Base-by-base conservation (phyloP, 2,797 vertebrate species). In the Sebastes steindachneri region DNA sequence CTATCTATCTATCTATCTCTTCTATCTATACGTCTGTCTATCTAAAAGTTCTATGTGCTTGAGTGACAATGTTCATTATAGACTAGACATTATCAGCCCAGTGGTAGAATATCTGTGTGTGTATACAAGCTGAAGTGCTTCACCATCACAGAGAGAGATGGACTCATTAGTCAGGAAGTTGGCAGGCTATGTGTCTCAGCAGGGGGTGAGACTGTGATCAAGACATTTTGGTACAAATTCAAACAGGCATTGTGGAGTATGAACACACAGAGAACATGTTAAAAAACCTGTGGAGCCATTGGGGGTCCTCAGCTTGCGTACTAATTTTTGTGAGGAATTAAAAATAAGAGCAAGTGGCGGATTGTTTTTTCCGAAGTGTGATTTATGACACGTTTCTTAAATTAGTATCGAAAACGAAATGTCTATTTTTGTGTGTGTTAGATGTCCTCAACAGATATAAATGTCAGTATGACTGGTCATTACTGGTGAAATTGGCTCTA, bases 121-220 rank as follows among this genome's bases (percentile, higher is more conserved):
- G 25, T 55, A 7, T 10, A 51, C 11, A 17, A n/a, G 23, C 14
- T 28, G 2, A 71, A 64, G 31, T 53, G 51, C 28, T 57, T 68
- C 25, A 62, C 45, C 45, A 21, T 78, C 65, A 19, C 37, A 48
- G 45, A 48, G 25, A 48, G 45, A 48, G 29, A 25, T 65, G 60
- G 35, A 76, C 48, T 82, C 41, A 83, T 60, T 55, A 63, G 41
- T 4, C 29, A 29, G 53, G 31, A 86, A 71, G 73, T 85, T 82
- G 37, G 23, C 73, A 77, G 45, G 59, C 19, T 54, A 0, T 14
- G 21, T 72, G 21, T 69, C 66, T 77, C 63, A 51, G 72, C 8
- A 66, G 23, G 37, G 7, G 28, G 23, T 26, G 53, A 37, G 54
- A 59, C 54, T 74, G 55, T 79, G 59, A 75, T 70, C 65, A 58